These are phyloP conservation scores for Gracilinanus agilis DNA, from an alignment of 2,113 vertebrate species.

Conservation along the genomic window DNA sequence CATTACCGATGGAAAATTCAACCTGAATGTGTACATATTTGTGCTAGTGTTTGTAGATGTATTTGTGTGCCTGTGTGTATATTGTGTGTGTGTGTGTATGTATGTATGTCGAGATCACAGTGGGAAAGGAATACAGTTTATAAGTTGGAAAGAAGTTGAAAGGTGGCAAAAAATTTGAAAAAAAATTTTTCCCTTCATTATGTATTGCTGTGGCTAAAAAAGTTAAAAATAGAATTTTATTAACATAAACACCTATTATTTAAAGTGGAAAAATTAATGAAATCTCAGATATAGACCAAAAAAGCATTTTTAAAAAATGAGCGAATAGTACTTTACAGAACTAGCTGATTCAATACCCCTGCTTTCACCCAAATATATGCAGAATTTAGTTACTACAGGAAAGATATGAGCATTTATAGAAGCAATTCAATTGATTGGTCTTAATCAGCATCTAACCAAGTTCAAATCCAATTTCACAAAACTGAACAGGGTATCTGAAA, in stretches of 20 bases:
- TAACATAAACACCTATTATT: conserved; percentile 12
- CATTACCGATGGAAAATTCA: neutral
- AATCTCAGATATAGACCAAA: neutral
- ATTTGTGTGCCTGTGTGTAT: neutral
- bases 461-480: conserved; percentile 51
- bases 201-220: neutral
- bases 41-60: neutral
- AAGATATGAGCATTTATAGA: conserved; percentile 61
- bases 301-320: neutral
- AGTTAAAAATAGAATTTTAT: conserved; percentile 50
- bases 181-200: neutral
- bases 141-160: neutral
- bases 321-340: conserved; percentile 43
- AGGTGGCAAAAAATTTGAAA: neutral
- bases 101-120: no score
- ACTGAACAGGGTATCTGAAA: conserved; percentile 38
- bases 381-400: conserved; percentile 32
- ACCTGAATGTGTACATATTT: neutral
- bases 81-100: no score
- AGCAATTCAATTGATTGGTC: conserved; percentile 45
- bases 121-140: neutral
- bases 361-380: conserved; percentile 1
- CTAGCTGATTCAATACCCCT: conserved; percentile 12
- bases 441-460: conserved; percentile 52
- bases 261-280: neutral